Percentiles rank a stretch among this genome's conserved stretches.
These are phyloP conservation scores for Ammospiza caudacuta DNA, from an alignment of 2,113 vertebrate species.

Conservation along the genomic window DNA sequence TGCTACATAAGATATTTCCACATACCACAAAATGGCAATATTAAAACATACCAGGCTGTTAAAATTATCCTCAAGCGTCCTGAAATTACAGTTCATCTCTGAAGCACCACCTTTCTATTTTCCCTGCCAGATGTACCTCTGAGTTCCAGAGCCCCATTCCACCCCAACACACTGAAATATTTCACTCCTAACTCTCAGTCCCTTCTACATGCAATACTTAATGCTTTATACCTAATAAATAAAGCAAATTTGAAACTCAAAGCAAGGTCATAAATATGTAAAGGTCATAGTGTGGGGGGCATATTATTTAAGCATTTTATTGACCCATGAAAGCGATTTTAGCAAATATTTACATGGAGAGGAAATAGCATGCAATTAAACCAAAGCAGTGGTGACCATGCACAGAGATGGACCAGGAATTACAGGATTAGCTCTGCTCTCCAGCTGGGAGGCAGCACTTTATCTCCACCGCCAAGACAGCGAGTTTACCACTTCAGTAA, in stretches of 20 bases:
- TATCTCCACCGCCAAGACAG: conserved; percentile 16
- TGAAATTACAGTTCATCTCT: background rate
- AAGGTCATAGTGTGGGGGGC: background rate
- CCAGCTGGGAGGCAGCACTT: background rate
- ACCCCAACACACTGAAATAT: background rate
- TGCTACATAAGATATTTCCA: background rate
- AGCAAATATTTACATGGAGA: background rate
- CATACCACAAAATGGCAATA: background rate
- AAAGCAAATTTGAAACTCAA: background rate
- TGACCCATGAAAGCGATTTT: background rate
- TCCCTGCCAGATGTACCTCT: background rate
- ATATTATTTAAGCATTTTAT: background rate
- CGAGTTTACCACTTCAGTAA: conserved; percentile 34
- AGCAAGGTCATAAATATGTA: background rate
- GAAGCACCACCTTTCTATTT: background rate
- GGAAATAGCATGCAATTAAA: background rate
- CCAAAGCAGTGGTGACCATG: background rate
- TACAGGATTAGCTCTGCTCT: background rate
- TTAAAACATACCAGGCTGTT: background rate
- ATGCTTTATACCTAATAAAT: background rate
- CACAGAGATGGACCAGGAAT: background rate
- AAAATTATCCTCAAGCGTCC: background rate
- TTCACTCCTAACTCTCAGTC: background rate
- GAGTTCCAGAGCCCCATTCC: background rate
- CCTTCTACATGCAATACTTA: background rate